A percentile compares a stretch with the other conserved stretches of the same genome.
phyloP scores from a whole-genome alignment of 92 coral and sea anemone genomes.

The Palythoa grandis region DNA sequence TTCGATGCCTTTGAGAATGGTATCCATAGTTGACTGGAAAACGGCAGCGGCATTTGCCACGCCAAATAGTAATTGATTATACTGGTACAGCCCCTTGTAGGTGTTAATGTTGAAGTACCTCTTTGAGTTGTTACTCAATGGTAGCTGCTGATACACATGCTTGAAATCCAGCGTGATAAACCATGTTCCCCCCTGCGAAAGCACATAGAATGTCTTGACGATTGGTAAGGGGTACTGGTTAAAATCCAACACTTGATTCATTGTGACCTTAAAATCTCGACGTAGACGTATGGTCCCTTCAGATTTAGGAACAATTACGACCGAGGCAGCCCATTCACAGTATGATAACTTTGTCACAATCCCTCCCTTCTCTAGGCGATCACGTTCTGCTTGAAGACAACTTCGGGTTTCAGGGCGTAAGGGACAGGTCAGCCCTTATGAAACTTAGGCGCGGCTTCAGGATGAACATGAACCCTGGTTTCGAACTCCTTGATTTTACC shows the following conservation, averaged over 20 bases:
- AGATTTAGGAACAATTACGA: not conserved
- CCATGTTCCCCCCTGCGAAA: not conserved
- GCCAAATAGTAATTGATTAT: constrained; percentile 19
- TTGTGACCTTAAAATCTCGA: not conserved
- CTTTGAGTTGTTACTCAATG: not conserved
- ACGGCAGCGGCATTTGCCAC: constrained; percentile 43
- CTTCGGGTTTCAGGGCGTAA: constrained; percentile 4
- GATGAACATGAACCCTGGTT: constrained; percentile 11
- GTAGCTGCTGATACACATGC: not conserved
- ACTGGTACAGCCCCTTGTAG: not conserved
- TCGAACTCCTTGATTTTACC: constrained; percentile 26
- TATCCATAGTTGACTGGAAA: constrained; percentile 33
- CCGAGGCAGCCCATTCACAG: constrained; percentile 47
- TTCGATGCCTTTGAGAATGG: constrained; percentile 17
- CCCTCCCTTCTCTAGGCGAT: constrained; percentile 31
- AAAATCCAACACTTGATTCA: not conserved
- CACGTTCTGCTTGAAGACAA: constrained; percentile 34
- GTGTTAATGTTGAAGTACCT: too few relatives aligned
- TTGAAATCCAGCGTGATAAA: not conserved
- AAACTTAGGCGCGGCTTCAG: not conserved
- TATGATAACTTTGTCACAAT: constrained; percentile 18
- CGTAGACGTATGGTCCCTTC: not conserved
- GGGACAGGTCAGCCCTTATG: constrained; percentile 26
- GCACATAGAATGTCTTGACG: not conserved
- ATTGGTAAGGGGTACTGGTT: not conserved